phyloP scores from a whole-genome alignment of 2,888 invertebrate species.

The Lapara coniferarum region DNA sequence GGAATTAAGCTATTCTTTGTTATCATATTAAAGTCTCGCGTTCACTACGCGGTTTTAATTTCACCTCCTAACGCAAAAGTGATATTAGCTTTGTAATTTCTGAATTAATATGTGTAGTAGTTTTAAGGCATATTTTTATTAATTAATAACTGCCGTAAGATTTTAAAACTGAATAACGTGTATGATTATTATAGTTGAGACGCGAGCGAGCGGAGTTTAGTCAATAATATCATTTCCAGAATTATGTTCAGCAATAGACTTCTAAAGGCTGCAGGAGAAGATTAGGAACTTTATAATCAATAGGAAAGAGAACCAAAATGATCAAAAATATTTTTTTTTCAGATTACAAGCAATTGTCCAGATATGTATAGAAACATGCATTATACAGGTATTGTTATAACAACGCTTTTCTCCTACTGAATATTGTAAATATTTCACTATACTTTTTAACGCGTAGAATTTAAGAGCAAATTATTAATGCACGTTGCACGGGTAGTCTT shows the following conservation, averaged over 20 bases:
- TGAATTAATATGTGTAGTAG: constrained; percentile 2
- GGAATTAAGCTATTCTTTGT: constrained; percentile 26
- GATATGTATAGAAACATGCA: constrained; percentile 96
- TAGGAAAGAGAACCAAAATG: background rate
- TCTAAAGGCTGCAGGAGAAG: too few species aligned
- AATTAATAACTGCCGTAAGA: too few species aligned
- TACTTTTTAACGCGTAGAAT: background rate
- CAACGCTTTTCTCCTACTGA: background rate
- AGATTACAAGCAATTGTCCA: constrained; percentile 87
- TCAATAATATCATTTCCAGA: too few species aligned
- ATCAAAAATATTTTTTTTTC: constrained; percentile 44
- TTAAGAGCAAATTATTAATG: background rate
- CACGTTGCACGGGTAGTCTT: background rate
- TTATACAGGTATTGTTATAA: constrained; percentile 87
- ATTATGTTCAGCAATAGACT: too few species aligned
- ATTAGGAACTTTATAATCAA: too few species aligned
- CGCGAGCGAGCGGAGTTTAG: too few species aligned
- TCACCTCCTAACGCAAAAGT: constrained; percentile 2
- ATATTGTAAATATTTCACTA: constrained; percentile 12
- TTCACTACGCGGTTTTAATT: constrained; percentile 15
- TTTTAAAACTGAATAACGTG: too few species aligned
- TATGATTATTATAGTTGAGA: too few species aligned
- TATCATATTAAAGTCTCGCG: constrained; percentile 20
- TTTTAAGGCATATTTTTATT: background rate
- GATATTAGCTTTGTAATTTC: constrained; percentile 17